Conservation (phyloP, 2,113 vertebrate genomes). For the Psilopsiagon aurifrons region DNA sequence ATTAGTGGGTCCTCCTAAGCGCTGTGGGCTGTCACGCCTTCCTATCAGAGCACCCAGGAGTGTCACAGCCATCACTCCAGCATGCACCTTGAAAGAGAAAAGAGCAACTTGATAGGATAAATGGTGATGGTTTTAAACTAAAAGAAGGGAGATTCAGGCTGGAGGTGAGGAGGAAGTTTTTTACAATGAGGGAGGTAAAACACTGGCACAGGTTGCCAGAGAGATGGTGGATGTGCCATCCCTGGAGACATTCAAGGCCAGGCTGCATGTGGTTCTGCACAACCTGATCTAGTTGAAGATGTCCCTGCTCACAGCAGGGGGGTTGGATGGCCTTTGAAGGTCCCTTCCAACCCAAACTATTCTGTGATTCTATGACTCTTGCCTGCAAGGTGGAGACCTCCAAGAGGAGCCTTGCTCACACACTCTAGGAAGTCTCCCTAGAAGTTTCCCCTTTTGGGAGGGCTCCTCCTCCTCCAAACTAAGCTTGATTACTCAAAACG, state of each 20-base stretch:
- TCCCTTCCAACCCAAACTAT: neutral
- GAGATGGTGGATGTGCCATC: neutral
- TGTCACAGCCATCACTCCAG: accelerated
- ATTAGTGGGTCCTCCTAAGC: neutral
- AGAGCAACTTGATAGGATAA: neutral
- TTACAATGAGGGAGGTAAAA: neutral
- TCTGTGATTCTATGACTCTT: neutral
- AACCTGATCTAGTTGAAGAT: neutral
- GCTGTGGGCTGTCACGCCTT: neutral
- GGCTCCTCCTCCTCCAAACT: neutral
- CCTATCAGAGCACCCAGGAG: neutral
- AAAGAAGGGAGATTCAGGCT: neutral
- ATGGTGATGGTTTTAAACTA: neutral
- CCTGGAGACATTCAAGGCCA: neutral
- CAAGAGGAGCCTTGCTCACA: neutral
- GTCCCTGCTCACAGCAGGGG: neutral
- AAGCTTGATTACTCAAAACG: neutral
- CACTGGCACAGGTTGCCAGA: neutral
- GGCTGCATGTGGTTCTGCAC: neutral
- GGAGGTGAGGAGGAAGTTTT: neutral
- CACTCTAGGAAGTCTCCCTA: neutral
- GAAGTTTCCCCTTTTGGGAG: neutral
- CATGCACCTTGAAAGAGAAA: accelerated
- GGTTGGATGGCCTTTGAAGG: neutral
- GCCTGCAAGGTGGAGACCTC: accelerated